Base-by-base conservation (phyloP, 2,797 vertebrate species). In the Nyctibius grandis region DNA sequence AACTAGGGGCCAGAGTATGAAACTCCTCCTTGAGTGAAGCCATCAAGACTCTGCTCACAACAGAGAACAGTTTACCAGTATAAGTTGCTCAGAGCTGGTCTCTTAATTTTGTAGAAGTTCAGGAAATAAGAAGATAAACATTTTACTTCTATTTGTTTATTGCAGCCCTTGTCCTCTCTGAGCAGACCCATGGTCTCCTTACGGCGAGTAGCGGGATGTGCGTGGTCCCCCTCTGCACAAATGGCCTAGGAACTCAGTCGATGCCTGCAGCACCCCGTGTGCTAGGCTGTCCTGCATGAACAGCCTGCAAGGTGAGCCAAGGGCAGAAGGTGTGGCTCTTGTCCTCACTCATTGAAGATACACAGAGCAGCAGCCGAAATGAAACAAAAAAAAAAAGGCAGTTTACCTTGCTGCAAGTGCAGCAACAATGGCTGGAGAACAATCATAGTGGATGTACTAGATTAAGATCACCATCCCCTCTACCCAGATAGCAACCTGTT, bases 161-260 rank as follows among this genome's bases (percentile, higher is more conserved):
- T 76, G 21, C 22, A 80, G 21, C 17, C 34, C 40, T 74, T 68
- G 23, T 70, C 28, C 61, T 44, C 23, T 85, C 18, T 2, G 3
- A 44, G 6, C 50, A 63, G 36, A 51, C 13, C 13, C 20, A 4
- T 2, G 4, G 29, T 50, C 9, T 69, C 21, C 23, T 31, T 59
- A 29, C 0, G 9, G 23, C 1, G 1, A 51, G 68, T 42, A 61
- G 42, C 8, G 25, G 50, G n/a, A 64, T 26, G 1, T 12, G 1
- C 18, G 20, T n/a, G 54, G 54, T 56, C 20, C 33, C 33, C 54
- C 54, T 56, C 54, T 2, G 3, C 11, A 17, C n/a, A 17, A 0
- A n/a, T 21, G 1, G 26, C 54, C 53, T 38, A 59, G 50, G 42
- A 83, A 23, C 6, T 28, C 38, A 22, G 23, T 15, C 34, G 22